A percentile compares a stretch with the other conserved stretches of the same genome.
Conservation (phyloP, 2,113 vertebrate genomes). For the Cynoglossus semilaevis region DNA sequence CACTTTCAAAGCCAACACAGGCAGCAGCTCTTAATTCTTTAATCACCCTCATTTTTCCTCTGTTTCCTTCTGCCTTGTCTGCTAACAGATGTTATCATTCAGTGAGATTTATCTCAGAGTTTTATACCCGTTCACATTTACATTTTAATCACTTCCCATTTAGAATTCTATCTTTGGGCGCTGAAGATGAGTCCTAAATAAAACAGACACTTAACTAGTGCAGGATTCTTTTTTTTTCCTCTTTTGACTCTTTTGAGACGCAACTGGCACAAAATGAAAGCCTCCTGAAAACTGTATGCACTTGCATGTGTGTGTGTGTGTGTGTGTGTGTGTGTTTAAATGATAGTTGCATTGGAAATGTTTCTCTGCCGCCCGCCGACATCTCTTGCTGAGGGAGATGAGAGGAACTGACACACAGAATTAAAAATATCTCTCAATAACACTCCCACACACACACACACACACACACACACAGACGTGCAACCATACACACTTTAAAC, state of each 20-base stretch:
- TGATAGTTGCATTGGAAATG: conserved; percentile 52
- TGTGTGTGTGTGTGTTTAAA: conserved; percentile 42
- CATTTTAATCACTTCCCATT: conserved; percentile 43
- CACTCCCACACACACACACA: conserved; percentile 60
- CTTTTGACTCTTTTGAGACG: conserved; percentile 38
- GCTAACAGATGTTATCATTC: conserved; percentile 8
- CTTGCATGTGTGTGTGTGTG: conserved; percentile 12
- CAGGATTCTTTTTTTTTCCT: conserved; percentile 21
- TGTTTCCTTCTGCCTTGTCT: not conserved
- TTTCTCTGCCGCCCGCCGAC: conserved; percentile 61
- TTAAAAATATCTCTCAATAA: conserved; percentile 76
- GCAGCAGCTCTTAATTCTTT: not conserved
- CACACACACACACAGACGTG: conserved; percentile 34
- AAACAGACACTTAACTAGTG: conserved; percentile 20
- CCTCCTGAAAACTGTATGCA: conserved; percentile 29
- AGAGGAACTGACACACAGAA: conserved; percentile 70
- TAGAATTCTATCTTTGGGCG: conserved; percentile 43
- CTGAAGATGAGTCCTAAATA: conserved; percentile 24
- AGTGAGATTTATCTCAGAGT: conserved; percentile 20
- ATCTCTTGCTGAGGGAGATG: conserved; percentile 66
- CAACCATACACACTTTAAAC: conserved; percentile 15
- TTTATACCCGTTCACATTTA: conserved; percentile 27
- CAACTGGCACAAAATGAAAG: conserved; percentile 47
- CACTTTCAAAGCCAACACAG: not conserved
- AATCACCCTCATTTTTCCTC: not conserved